Evolutionary conservation across 1,140 invertebrate genomes (phyloP).

Genomic region (Neoseiulus cucumeris): DNA sequence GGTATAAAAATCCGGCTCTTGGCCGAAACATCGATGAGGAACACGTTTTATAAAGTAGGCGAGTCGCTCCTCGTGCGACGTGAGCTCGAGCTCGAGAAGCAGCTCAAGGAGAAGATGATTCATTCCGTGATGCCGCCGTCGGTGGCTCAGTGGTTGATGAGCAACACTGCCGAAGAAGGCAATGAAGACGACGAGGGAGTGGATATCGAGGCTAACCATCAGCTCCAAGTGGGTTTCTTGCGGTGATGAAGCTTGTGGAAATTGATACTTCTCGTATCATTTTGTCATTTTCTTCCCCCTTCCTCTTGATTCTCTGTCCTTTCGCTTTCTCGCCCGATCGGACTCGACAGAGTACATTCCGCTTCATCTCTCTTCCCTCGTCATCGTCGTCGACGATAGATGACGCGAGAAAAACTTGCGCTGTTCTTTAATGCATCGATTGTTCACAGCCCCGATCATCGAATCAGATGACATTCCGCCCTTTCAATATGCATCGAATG

Average conservation of each 20-base stretch:
- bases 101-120: conserved; percentile 90
- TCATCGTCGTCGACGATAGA: conserved; percentile 16
- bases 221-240: conserved; percentile 14
- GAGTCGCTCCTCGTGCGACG: conserved; percentile 65
- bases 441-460: conserved; percentile 11
- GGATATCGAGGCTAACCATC: background rate
- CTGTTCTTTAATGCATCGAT: too few relatives aligned
- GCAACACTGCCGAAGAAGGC: conserved; percentile 31
- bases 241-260: too few relatives aligned
- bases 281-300: too few relatives aligned
- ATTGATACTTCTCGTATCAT: too few relatives aligned
- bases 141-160: conserved; percentile 63
- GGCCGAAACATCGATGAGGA: conserved; percentile 66
- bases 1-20: conserved; percentile 80
- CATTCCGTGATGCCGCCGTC: conserved; percentile 86
- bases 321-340: too few relatives aligned
- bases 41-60: conserved; percentile 89
- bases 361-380: conserved; percentile 17
- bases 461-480: conserved; percentile 46
- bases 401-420: too few relatives aligned
- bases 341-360: too few relatives aligned
- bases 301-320: too few relatives aligned
- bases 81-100: conserved; percentile 76
- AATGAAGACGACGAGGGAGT: conserved; percentile 29
- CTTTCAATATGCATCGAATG: conserved; percentile 89